Conservation (phyloP, 2,888 invertebrate species). For the Drosophila helvetica region DNA sequence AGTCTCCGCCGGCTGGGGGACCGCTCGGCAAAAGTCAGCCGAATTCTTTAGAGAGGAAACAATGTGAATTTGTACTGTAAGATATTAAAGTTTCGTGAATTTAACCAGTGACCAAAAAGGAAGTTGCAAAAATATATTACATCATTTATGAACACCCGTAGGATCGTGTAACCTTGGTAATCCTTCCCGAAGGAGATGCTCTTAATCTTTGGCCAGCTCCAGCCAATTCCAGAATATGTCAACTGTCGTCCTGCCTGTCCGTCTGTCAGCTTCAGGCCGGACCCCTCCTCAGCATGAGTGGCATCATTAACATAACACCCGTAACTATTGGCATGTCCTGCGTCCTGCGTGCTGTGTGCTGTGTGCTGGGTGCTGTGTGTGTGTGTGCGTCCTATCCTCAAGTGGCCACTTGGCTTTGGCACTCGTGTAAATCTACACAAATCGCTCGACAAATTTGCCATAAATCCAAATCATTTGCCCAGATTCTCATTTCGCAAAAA, state of each 20-base stretch:
- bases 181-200: background rate
- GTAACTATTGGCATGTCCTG: too few species aligned
- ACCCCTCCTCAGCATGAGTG: background rate
- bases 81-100: too few species aligned
- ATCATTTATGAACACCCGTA: too few species aligned
- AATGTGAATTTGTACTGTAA: too few species aligned
- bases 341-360: too few species aligned
- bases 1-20: too few species aligned
- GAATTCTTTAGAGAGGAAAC: too few species aligned
- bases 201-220: background rate
- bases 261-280: background rate
- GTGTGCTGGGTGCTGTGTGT: background rate
- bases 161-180: too few species aligned
- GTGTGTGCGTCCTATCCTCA: slow-evolving; percentile 51
- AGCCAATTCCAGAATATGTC: background rate
- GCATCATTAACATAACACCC: slow-evolving; percentile 27
- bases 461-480: slow-evolving; percentile 78
- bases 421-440: slow-evolving; percentile 78
- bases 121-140: too few species aligned
- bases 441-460: slow-evolving; percentile 76
- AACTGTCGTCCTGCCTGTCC: slow-evolving; percentile 5
- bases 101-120: too few species aligned
- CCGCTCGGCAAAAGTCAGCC: too few species aligned
- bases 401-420: slow-evolving; percentile 78
- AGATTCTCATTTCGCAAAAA: slow-evolving; percentile 76